Evolutionary conservation across 2,113 vertebrate genomes (phyloP).

Genomic region (Oplegnathus fasciatus): DNA sequence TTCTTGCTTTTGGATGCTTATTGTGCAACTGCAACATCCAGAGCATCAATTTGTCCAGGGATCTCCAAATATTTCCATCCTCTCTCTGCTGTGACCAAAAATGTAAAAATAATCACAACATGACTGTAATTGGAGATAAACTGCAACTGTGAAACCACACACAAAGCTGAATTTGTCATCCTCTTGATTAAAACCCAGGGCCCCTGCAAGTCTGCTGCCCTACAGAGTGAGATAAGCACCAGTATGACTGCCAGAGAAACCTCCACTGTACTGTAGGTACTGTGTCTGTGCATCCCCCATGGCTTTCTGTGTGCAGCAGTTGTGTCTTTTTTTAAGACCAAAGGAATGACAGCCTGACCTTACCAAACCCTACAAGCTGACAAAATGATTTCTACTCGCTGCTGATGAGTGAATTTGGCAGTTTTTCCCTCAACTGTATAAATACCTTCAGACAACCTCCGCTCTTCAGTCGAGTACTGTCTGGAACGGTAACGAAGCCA

Average conservation of each 20-base stretch:
- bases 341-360: conserved; percentile 58
- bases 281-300: conserved; percentile 39
- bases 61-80: conserved; percentile 6
- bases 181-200: conserved; percentile 43
- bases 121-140: conserved; percentile 46
- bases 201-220: conserved; percentile 20
- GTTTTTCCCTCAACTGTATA: conserved; percentile 44
- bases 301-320: conserved; percentile 41
- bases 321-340: conserved; percentile 26
- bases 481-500: conserved; percentile 25
- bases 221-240: conserved; percentile 47
- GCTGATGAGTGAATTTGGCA: conserved; percentile 63
- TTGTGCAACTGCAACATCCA: neutral
- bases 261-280: conserved; percentile 45
- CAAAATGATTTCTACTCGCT: conserved; percentile 51
- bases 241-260: conserved; percentile 34
- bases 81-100: conserved; percentile 20
- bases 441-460: conserved; percentile 68
- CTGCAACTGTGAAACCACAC: conserved; percentile 24
- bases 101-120: conserved; percentile 16
- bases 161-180: conserved; percentile 36
- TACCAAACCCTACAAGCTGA: conserved; percentile 57
- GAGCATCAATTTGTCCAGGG: neutral
- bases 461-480: conserved; percentile 4
- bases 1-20: conserved; percentile 11